phyloP scores from a whole-genome alignment of 2,113 vertebrate species.

The Lasiurus borealis region DNA sequence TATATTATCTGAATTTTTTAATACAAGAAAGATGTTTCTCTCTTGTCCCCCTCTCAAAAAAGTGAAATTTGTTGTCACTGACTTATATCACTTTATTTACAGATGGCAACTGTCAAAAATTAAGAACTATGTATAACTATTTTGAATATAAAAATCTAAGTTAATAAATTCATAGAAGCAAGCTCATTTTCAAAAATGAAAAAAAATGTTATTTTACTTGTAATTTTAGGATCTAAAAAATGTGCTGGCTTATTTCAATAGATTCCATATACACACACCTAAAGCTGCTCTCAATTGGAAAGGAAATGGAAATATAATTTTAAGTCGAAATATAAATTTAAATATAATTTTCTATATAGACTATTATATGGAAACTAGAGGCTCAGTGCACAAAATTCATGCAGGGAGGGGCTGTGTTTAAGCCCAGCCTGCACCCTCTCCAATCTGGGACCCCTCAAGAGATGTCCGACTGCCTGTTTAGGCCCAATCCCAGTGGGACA shows the following conservation, averaged over 20 bases:
- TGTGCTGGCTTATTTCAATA: not conserved
- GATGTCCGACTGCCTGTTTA: too few relatives aligned
- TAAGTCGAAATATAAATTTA: not conserved
- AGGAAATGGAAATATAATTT: too few relatives aligned
- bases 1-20: not conserved
- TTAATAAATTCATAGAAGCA: constrained; percentile 30
- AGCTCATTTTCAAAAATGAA: not conserved
- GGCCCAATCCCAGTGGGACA: too few relatives aligned
- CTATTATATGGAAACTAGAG: not conserved
- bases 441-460: too few relatives aligned
- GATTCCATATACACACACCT: not conserved
- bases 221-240: not conserved
- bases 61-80: not conserved
- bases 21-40: not conserved
- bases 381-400: too few relatives aligned
- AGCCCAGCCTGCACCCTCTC: too few relatives aligned
- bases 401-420: too few relatives aligned
- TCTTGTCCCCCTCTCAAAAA: not conserved
- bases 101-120: not conserved
- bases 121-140: not conserved
- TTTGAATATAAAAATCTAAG: not conserved
- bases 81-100: not conserved
- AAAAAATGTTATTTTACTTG: not conserved
- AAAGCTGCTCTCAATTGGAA: not conserved
- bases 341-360: not conserved